Evolutionary conservation across 2,113 vertebrate genomes (phyloP), one percentile per base, ranked within the genome.

Genomic region (Pseudolaguvia tuberculata): DNA sequence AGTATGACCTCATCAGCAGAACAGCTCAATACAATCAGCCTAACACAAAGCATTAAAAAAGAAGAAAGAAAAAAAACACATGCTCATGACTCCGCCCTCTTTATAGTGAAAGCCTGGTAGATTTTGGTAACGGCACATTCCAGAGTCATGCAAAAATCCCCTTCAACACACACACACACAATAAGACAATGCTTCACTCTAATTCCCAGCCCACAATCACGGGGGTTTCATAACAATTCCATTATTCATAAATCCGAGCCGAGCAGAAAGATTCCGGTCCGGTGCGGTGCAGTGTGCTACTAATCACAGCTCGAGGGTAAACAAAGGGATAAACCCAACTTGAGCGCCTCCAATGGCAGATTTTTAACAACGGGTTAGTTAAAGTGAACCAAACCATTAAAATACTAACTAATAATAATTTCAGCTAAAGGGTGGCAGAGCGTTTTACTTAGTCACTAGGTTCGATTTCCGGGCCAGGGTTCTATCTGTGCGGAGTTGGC

Each of bases 41-140:
- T 42, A 10, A 53, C 59, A 18, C 18, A 23, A n/a, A n/a, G n/a
- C n/a, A n/a, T n/a, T n/a, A n/a, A n/a, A n/a, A n/a, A n/a, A n/a
- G n/a, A n/a, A n/a, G n/a, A n/a, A n/a, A n/a, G n/a, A n/a, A n/a
- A n/a, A n/a, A n/a, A n/a, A n/a, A 29, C n/a, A 66, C 50, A 53
- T 52, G 35, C 35, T 25, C 25, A 42, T 1, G 17, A 67, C 66
- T 39, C 56, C 57, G 13, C 70, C 56, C 17, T 25, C 20, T 62
- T 23, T 13, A 52, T 52, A 70, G 56, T 76, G 65, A 53, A 70
- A 70, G 31, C 53, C 25, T 25, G 2, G 47, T 42, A 61, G 29
- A 20, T 76, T 70, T 56, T 59, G 67, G 57, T 53, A 62, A 77
- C 0, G 3, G 55, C 48, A 35, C 75, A 77, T 76, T 76, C 75